Evolutionary conservation across 2,113 vertebrate genomes (phyloP), one percentile per base, ranked within the genome.

Genomic region (Amblyopsis rosae): DNA sequence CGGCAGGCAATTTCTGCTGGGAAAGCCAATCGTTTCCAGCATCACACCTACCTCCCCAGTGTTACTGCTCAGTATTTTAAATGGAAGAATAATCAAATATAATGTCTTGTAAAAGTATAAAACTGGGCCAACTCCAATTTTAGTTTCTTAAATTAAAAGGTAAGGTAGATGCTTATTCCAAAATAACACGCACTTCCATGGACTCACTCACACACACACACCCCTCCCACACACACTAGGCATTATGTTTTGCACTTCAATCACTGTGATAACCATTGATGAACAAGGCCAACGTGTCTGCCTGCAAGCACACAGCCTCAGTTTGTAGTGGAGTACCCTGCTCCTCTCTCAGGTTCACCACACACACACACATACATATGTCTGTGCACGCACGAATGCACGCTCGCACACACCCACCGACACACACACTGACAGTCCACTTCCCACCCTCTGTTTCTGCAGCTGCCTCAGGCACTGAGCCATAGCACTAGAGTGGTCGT

Each of bases 371-470:
- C 33, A 32, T 19, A 19, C 19, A 19, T 19, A 19, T 19, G 19
- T 19, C 19, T 19, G 19, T 19, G 19, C 19, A 19, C 19, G 19
- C 19, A n/a, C n/a, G n/a, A n/a, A n/a, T n/a, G n/a, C n/a, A n/a
- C n/a, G n/a, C n/a, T n/a, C 19, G 19, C 19, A 16, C n/a, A 32
- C 19, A 32, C 32, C 49, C 56, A 49, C 7, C 59, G 1, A 61
- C 59, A 58, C 70, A 48, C 65, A 56, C 54, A 16, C 46, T 35
- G 9, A 64, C 71, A 59, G 72, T 57, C 59, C 63, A 65, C 61
- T n/a, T 56, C 51, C 51, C 69, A 76, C 80, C 65, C 50, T 48
- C 70, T 67, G 82, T 17, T 64, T 61, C 26, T 56, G 65, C 72
- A 77, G 73, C 75, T 83, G 69, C 58, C 67, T 32, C 49, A 46